phyloP scores from a whole-genome alignment of 2,888 invertebrate genomes.

The Hypselothyrea guttata region DNA sequence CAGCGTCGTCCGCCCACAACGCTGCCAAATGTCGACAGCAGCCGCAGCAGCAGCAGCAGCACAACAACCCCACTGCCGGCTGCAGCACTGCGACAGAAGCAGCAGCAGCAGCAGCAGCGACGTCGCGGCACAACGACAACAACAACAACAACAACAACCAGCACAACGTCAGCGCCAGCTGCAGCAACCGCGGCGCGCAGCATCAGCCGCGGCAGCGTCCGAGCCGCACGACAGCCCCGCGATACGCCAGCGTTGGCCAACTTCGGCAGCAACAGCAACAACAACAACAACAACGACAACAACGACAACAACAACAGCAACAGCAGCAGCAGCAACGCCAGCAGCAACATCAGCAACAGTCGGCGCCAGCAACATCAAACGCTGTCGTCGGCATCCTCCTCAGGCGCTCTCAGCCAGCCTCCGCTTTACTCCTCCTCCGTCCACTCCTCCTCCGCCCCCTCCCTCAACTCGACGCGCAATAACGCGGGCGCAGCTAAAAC shows the following conservation, averaged over 20 bases:
- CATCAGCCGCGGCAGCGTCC: slow-evolving; percentile 31
- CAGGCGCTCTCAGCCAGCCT: slow-evolving; percentile 1
- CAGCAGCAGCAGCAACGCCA: slow-evolving; percentile 11
- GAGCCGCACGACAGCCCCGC: slow-evolving; percentile 63
- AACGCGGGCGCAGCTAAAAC: slow-evolving; percentile 70
- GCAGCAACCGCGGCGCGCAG: slow-evolving; percentile 3
- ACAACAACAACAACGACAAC: slow-evolving; percentile 14
- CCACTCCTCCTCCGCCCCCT: neutral
- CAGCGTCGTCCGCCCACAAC: slow-evolving; percentile 73
- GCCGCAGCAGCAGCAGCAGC: slow-evolving; percentile 38
- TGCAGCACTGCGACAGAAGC: slow-evolving; percentile 30
- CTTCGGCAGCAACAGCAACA: slow-evolving; percentile 2
- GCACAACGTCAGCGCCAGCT: slow-evolving; percentile 12
- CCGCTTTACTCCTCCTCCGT: neutral
- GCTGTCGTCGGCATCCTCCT: slow-evolving; percentile 25
- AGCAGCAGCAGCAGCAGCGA: slow-evolving; percentile 27
- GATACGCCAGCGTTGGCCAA: slow-evolving; percentile 50
- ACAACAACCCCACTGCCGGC: slow-evolving; percentile 53
- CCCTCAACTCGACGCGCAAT: slow-evolving; percentile 5
- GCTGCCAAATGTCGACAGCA: slow-evolving; percentile 46
- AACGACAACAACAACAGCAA: slow-evolving; percentile 2
- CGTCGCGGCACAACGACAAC: slow-evolving; percentile 39
- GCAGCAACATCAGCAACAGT: slow-evolving; percentile 16
- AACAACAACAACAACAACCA: slow-evolving; percentile 34
- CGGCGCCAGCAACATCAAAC: slow-evolving; percentile 37